Evolutionary conservation across 2,113 vertebrate genomes (phyloP), one percentile per base, ranked within the genome.

Genomic region (Balaeniceps rex): DNA sequence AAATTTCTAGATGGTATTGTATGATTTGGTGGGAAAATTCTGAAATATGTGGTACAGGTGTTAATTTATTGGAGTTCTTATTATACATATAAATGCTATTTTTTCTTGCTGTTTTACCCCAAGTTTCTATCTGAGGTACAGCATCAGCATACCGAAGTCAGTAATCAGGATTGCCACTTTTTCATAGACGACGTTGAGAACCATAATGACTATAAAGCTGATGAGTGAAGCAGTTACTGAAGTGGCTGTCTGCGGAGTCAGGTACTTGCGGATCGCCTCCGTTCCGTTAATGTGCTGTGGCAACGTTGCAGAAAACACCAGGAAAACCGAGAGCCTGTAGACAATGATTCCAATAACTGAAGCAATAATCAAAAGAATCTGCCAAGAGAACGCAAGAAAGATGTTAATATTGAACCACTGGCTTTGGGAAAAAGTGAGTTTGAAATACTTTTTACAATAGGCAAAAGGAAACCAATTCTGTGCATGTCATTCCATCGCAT

Each of bases 161-260:
- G 99, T 99, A 95, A 99, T 99, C 98, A 99, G 98, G 96, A 99
- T 98, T 64, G 99, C 99, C 54, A 99, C 98, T 46, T 97, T 99
- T 91, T 99, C 99, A 49, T 99, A 99, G n/a, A 99, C 42, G 11
- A 97, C 96, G 72, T 99, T 99, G 92, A 99, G 98, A 84, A 99
- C 96, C 99, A 99, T 99, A 58, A 99, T 99, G 55, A 99, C 97
- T 51, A 99, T 85, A 33, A 99, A 99, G 98, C 98, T 99, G 98
- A 99, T 99, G 97, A 99, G 66, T 3, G 99, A 99, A 23, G 99
- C 99, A 0, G 99, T 99, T 75, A 99, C 95, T 29, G 99, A 98
- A 1, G 99, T 99, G 95, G 99, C 99, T 77, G 98, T 99, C 97
- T 99, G 99, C 0, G 99, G 99, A 6, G 99, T 99, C 97, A 99